These are phyloP conservation scores for Drosophila sordidula DNA, from an alignment of 2,888 invertebrate species.

Conservation along the genomic window DNA sequence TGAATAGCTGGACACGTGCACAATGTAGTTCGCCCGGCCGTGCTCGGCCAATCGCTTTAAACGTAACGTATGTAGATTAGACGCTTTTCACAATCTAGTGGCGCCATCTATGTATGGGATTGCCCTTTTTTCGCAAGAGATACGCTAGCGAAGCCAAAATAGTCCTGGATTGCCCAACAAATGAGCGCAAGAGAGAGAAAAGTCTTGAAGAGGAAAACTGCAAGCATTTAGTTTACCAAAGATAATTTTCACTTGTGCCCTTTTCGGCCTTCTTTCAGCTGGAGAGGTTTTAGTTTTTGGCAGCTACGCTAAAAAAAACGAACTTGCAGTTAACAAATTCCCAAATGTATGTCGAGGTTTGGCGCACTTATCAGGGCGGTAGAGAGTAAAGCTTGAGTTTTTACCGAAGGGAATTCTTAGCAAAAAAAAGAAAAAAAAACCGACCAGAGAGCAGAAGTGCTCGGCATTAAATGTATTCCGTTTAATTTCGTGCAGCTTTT, in stretches of 20 bases:
- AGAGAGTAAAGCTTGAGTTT: not conserved
- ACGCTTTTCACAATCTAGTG: constrained; percentile 23
- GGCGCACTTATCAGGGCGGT: too few relatives aligned
- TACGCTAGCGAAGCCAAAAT: not conserved
- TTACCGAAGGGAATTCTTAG: not conserved
- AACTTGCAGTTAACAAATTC: not conserved
- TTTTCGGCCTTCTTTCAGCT: not conserved
- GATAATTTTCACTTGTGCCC: too few relatives aligned
- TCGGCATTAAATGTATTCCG: not conserved
- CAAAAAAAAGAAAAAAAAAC: too few relatives aligned
- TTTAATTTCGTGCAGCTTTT: not conserved
- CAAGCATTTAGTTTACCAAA: too few relatives aligned
- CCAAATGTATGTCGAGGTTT: not conserved
- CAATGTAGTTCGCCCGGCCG: constrained; percentile 3
- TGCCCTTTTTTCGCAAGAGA: not conserved
- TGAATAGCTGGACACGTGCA: constrained; percentile 36
- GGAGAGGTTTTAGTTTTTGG: not conserved
- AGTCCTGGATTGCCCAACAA: not conserved
- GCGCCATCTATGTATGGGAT: constrained; percentile 33
- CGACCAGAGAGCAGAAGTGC: not conserved
- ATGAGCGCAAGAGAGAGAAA: too few relatives aligned
- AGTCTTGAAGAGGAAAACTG: too few relatives aligned
- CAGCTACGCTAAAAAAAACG: too few relatives aligned
- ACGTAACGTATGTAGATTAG: constrained; percentile 30
- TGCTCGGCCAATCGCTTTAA: constrained; percentile 1